Conservation (phyloP, 2,113 vertebrate species). For the Misgurnus mizolepis region DNA sequence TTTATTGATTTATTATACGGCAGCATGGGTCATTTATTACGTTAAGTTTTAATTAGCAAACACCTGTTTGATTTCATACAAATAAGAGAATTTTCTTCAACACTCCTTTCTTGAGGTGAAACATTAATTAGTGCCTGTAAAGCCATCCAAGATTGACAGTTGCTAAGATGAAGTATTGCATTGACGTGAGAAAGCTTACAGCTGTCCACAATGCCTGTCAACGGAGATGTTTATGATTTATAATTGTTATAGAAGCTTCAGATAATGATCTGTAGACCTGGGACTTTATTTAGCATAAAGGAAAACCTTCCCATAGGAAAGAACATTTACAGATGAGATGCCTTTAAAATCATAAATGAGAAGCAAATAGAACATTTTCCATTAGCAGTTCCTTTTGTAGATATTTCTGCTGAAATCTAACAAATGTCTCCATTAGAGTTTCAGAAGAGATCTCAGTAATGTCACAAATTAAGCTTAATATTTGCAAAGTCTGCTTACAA, state of each 20-base stretch:
- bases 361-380: no score
- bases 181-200: slow-evolving; percentile 21
- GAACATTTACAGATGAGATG: no score
- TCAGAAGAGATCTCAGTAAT: no score
- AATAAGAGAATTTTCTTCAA: background rate
- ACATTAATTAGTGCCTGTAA: slow-evolving; percentile 49
- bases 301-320: background rate
- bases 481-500: no score
- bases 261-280: background rate
- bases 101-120: background rate
- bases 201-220: background rate
- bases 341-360: no score
- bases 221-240: background rate
- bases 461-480: no score
- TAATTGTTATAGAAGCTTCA: background rate
- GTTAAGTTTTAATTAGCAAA: slow-evolving; percentile 46
- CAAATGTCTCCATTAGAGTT: no score
- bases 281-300: background rate
- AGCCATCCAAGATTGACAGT: slow-evolving; percentile 13
- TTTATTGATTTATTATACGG: slow-evolving; percentile 40
- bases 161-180: background rate
- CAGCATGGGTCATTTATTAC: slow-evolving; percentile 31
- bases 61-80: slow-evolving; percentile 51
- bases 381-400: no score
- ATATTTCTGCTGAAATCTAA: no score